Evolutionary conservation across 2,888 invertebrate genomes (phyloP).

Genomic region (Gymnosoma rotundatum): DNA sequence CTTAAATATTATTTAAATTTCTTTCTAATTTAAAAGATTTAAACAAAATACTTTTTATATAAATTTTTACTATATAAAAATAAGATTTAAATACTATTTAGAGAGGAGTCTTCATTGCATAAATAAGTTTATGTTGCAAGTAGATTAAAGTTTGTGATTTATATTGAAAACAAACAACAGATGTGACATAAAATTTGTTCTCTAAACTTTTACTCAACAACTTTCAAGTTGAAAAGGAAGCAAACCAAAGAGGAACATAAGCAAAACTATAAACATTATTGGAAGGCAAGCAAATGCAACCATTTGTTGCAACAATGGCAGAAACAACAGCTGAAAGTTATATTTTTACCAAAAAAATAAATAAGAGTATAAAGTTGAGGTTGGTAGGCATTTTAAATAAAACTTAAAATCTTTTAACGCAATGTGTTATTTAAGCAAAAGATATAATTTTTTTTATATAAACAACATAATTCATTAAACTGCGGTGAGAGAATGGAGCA

Average conservation of each 20-base stretch:
- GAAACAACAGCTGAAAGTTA: constrained; percentile 12
- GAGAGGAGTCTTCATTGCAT: constrained; percentile 15
- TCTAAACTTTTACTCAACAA: constrained; percentile 59
- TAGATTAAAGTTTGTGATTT: constrained; percentile 70
- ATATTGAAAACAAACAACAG: constrained; percentile 67
- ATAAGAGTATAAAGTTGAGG: too few relatives aligned
- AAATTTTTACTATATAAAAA: not conserved
- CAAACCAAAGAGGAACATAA: constrained; percentile 7
- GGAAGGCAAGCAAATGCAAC: constrained; percentile 13
- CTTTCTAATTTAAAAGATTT: not conserved
- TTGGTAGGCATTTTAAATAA: not conserved
- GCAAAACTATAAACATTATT: constrained; percentile 32
- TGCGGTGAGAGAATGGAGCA: not conserved
- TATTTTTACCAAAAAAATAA: not conserved
- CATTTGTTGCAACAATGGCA: constrained; percentile 45
- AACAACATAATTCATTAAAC: not conserved
- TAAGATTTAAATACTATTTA: not conserved
- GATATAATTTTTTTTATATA: not conserved
- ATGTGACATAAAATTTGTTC: constrained; percentile 65
- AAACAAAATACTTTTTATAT: constrained; percentile 9
- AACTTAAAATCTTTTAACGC: not conserved
- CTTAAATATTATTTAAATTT: too few relatives aligned
- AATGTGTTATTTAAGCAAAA: not conserved
- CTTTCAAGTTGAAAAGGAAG: constrained; percentile 52
- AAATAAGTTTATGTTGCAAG: constrained; percentile 60